These are phyloP conservation scores for Drosophila planitibia DNA, from an alignment of 2,888 invertebrate species.

Conservation along the genomic window DNA sequence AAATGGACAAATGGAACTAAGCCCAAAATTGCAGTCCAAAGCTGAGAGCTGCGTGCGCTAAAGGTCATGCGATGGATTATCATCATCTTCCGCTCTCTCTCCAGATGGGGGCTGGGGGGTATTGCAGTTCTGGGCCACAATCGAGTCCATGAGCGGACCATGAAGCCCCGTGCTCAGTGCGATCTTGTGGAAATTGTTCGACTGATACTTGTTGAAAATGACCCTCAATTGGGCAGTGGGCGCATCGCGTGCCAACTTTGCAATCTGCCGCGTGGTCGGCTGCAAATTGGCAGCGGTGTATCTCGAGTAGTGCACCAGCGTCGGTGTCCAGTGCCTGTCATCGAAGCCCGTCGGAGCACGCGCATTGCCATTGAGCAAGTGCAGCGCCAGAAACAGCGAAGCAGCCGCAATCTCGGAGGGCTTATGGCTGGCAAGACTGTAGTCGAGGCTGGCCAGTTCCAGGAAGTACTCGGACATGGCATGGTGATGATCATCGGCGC, in stretches of 20 bases:
- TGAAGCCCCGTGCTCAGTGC: conserved; percentile 88
- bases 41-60: conserved; percentile 16
- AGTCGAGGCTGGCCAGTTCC: conserved; percentile 93
- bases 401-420: conserved; percentile 92
- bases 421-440: conserved; percentile 90
- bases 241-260: conserved; percentile 89
- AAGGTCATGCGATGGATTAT: not conserved
- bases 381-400: conserved; percentile 82
- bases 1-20: conserved; percentile 66
- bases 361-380: conserved; percentile 80
- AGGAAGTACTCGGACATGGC: conserved; percentile 95
- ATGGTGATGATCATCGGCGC: conserved; percentile 88
- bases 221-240: conserved; percentile 90
- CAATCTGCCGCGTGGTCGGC: conserved; percentile 89
- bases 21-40: conserved; percentile 35
- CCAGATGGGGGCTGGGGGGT: no score
- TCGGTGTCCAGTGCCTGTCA: conserved; percentile 89
- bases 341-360: conserved; percentile 69
- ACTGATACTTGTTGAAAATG: conserved; percentile 89
- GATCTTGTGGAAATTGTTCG: conserved; percentile 87
- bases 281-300: conserved; percentile 90
- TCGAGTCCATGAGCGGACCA: conserved; percentile 67
- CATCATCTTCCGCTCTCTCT: not conserved
- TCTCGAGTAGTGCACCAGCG: conserved; percentile 91
- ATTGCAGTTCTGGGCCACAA: conserved; percentile 23